phyloP scores from a whole-genome alignment of 2,797 vertebrate genomes.

The Pteropus rufus region DNA sequence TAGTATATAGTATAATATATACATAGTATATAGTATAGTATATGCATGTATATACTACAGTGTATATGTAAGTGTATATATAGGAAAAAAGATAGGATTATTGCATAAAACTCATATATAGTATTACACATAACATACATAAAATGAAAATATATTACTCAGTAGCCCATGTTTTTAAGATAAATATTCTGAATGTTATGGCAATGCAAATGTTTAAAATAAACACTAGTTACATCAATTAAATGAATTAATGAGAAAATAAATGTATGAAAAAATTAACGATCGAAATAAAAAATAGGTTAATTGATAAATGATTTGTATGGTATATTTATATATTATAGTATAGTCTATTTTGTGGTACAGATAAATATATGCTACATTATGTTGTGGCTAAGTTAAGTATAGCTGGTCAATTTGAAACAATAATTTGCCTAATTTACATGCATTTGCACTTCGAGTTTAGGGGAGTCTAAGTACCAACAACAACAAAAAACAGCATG shows the following conservation, averaged over 20 bases:
- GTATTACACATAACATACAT: neutral
- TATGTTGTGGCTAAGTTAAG: neutral
- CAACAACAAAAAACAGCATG: neutral
- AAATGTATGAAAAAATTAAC: neutral
- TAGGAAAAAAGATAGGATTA: neutral
- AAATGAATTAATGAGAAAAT: neutral
- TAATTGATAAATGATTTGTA: neutral
- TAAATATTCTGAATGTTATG: neutral
- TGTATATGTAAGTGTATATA: neutral
- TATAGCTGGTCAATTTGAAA: constrained; percentile 2
- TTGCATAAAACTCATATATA: neutral
- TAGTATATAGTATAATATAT: neutral
- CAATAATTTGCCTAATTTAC: constrained; percentile 51
- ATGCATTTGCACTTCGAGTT: constrained; percentile 21
- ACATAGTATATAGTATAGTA: neutral
- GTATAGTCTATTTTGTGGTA: neutral
- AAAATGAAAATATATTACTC: neutral
- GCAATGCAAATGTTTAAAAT: neutral
- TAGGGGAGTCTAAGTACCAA: neutral
- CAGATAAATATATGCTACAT: neutral
- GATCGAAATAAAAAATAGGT: neutral
- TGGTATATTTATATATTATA: neutral
- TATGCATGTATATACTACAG: too few relatives aligned
- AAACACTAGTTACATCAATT: neutral
- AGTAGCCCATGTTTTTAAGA: neutral